phyloP scores from a whole-genome alignment of 2,113 vertebrate genomes.

The Crotalus helleri region DNA sequence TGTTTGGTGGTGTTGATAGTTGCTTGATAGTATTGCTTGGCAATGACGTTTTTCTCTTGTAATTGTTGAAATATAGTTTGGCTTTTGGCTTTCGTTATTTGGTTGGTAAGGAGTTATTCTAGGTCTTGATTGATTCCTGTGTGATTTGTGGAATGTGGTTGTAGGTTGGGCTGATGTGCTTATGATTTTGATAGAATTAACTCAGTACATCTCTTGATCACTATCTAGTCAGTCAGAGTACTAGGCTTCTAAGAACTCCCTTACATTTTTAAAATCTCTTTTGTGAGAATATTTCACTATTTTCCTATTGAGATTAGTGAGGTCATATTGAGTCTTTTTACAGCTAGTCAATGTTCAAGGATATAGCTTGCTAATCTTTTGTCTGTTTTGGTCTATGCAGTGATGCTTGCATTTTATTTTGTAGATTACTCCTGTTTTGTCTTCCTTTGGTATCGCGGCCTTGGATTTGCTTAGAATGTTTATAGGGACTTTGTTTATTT shows the following conservation, averaged over 20 bases:
- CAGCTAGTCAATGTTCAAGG: neutral
- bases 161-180: neutral
- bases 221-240: neutral
- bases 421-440: neutral
- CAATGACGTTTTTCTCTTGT: neutral
- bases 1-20: neutral
- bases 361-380: neutral
- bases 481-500: neutral
- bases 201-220: neutral
- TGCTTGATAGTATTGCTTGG: neutral
- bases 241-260: neutral
- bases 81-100: neutral
- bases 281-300: neutral
- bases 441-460: neutral
- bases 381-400: neutral
- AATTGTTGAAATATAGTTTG: neutral
- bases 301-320: neutral
- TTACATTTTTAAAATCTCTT: neutral
- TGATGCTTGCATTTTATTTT: neutral
- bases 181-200: neutral
- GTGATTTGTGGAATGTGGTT: neutral
- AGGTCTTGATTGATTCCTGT: neutral
- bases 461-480: neutral
- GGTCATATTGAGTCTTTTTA: neutral
- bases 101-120: neutral